Evolutionary conservation across 2,888 invertebrate species (phyloP).

Genomic region (Drosophila mimica): DNA sequence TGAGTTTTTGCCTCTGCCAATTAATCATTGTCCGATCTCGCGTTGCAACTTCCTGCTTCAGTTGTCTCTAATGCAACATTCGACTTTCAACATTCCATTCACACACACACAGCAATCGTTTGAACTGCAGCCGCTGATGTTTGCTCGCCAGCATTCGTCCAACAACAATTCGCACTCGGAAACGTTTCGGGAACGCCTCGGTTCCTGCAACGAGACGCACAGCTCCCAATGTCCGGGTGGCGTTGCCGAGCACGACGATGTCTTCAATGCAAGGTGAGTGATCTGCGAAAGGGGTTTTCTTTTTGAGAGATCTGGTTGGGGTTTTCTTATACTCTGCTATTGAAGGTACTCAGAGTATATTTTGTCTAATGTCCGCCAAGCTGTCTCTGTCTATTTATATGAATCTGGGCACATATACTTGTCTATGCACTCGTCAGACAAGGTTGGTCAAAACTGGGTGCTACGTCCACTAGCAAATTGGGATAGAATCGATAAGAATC

Average conservation of each 20-base stretch:
- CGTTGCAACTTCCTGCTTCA: constrained; percentile 72
- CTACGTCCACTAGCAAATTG: not conserved
- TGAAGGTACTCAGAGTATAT: not conserved
- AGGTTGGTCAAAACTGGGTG: not conserved
- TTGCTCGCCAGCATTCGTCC: constrained; percentile 77
- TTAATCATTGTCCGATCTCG: constrained; percentile 69
- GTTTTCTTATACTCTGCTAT: not conserved
- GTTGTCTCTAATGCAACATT: constrained; percentile 16
- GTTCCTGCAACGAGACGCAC: constrained; percentile 84
- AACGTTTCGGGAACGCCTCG: constrained; percentile 83
- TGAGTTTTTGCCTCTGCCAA: constrained; percentile 65
- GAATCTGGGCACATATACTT: too few relatives aligned
- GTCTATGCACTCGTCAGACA: not conserved
- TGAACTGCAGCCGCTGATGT: constrained; percentile 82
- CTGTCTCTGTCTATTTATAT: not conserved
- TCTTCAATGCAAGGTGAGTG: constrained; percentile 84
- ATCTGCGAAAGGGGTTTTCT: constrained; percentile 14
- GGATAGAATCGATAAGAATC: not conserved
- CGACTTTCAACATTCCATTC: constrained; percentile 14
- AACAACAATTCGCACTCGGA: constrained; percentile 78
- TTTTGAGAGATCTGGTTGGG: not conserved
- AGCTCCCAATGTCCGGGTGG: constrained; percentile 68
- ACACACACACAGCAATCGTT: constrained; percentile 71
- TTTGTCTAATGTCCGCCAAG: not conserved
- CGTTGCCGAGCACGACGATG: constrained; percentile 82